Evolutionary conservation across 2,797 vertebrate species (phyloP).

Genomic region (Gephyroberyx darwinii): DNA sequence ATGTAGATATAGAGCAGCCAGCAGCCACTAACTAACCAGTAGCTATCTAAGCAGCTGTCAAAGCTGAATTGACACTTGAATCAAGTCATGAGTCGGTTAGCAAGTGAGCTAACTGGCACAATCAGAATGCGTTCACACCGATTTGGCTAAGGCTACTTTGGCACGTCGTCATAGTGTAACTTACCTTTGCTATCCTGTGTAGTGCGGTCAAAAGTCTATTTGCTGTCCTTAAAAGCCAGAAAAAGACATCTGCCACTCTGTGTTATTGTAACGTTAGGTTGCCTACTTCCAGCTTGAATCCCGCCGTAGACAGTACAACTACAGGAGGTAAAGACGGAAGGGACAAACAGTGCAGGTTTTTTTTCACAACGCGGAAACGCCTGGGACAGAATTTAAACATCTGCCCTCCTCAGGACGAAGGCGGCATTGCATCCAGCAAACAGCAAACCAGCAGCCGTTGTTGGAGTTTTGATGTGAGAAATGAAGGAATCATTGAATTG

Average conservation of each 20-base stretch:
- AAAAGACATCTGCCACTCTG: not conserved
- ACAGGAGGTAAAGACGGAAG: not conserved
- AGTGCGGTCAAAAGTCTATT: not conserved
- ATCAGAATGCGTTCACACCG: not conserved
- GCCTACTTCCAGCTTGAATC: constrained; percentile 36
- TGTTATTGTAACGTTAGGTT: not conserved
- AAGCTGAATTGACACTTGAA: not conserved
- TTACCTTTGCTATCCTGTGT: constrained; percentile 24
- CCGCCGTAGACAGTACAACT: constrained; percentile 54
- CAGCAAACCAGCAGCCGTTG: not conserved
- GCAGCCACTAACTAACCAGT: too few species aligned
- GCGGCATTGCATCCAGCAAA: constrained; percentile 13
- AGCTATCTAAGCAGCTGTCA: not conserved
- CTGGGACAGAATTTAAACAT: not conserved
- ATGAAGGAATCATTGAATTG: not conserved
- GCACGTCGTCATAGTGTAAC: fast-evolving
- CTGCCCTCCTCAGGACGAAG: constrained; percentile 54
- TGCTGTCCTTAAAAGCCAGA: not conserved
- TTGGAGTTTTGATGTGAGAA: not conserved
- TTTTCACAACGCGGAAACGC: not conserved
- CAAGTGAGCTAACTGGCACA: constrained; percentile 2
- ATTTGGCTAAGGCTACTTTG: not conserved
- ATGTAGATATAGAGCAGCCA: too few species aligned
- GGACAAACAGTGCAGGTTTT: constrained; percentile 39
- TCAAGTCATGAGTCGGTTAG: too few species aligned